phyloP scores from a whole-genome alignment of 2,888 invertebrate species.

The Caenorhabditis sp. region DNA sequence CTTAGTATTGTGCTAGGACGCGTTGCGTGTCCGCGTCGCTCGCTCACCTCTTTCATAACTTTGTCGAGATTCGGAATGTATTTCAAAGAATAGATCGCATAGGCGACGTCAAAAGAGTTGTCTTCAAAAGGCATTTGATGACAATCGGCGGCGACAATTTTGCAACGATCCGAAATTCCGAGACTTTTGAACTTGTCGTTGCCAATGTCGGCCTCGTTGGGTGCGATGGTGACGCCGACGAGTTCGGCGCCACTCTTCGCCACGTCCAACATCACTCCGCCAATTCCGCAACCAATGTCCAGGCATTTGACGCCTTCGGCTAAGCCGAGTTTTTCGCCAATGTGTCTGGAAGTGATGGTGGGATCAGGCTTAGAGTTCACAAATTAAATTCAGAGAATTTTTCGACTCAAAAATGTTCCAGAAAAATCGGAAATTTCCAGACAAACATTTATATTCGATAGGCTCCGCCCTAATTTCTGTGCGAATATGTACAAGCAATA shows the following conservation, averaged over 20 bases:
- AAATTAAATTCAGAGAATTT: too few species aligned
- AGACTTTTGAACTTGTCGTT: conserved; percentile 33
- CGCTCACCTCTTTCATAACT: conserved; percentile 58
- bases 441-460: too few species aligned
- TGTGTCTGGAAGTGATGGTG: conserved; percentile 31
- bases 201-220: conserved; percentile 63
- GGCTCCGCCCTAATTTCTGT: too few species aligned
- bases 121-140: conserved; percentile 64
- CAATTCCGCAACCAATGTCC: conserved; percentile 67
- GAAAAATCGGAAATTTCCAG: too few species aligned
- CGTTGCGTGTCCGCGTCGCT: too few species aligned
- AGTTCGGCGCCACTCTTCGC: conserved; percentile 58
- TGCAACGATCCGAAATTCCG: conserved; percentile 48
- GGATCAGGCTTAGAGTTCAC: too few species aligned
- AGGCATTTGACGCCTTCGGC: conserved; percentile 52
- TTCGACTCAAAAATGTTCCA: too few species aligned
- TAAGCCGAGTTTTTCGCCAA: conserved; percentile 56
- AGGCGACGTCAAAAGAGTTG: conserved; percentile 57
- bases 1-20: neutral
- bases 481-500: too few species aligned
- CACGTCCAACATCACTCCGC: conserved; percentile 64
- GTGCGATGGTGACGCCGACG: conserved; percentile 67
- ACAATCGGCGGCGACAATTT: conserved; percentile 63
- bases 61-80: conserved; percentile 64
- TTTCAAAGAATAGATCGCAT: conserved; percentile 68